Evolutionary conservation across 92 coral and sea anemone species (phyloP), one percentile per base, ranked within the genome.

Genomic region (Parazoanthus atlanticus): DNA sequence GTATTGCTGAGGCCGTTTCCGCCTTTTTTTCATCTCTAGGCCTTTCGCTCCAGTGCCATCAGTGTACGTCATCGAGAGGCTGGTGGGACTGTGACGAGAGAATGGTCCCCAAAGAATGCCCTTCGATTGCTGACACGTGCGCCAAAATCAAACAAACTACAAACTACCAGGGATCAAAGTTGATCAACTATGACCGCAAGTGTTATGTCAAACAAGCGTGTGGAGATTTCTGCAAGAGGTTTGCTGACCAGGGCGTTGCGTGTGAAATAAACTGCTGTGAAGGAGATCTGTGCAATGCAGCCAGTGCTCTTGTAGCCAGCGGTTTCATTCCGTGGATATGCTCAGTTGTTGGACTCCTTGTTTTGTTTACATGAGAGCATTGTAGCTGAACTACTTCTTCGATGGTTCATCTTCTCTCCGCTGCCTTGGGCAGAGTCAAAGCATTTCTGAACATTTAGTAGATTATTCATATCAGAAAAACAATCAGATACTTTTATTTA

Each of bases 191-290:
- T 36, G 90, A 87, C 19, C 90, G 90, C 16, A 78, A 78, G 75
- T 87, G 90, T 64, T 87, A 78, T 28, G 85, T 87, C 17, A 77
- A 87, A 70, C 47, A 74, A 31, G 90, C 90, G 4, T 87, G 90
- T 47, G 90, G 90, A 17, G 85, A 78, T 64, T 87, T 87, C 64
- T 87, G 90, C 31, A 43, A 87, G 76, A 23, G 43, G 31, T 69
- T 19, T 36, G 54, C 69, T 25, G 54, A 78, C 6, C 81, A 87
- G 78, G 79, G 80, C 34, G 79, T 58, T 43, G 58, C 13, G 0
- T 76, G 90, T 33, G 75, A 77, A 13, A 21, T 78, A 36, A 4
- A 34, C 85, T 87, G 90, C 70, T 87, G 90, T 78, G 90, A 87
- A 54, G 84, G 84, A 56, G 72, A 80, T 56, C 69, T 80, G 70